phyloP scores from a whole-genome alignment of 2,888 invertebrate genomes.

The Arctia plantaginis region DNA sequence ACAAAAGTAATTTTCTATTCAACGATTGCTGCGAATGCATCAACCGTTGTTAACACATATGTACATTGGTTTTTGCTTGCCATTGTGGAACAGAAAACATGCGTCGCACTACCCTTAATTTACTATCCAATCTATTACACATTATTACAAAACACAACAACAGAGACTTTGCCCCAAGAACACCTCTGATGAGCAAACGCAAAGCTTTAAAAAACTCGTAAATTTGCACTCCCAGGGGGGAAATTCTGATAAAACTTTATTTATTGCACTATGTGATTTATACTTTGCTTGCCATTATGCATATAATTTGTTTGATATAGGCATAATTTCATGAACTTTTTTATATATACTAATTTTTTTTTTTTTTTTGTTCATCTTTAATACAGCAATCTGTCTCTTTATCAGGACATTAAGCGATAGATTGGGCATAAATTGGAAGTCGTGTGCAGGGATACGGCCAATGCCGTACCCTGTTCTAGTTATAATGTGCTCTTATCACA shows the following conservation, averaged over 20 bases:
- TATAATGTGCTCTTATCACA: no score
- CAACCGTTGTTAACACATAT: not conserved
- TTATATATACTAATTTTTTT: not conserved
- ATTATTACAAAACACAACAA: constrained; percentile 6
- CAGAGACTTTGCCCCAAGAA: constrained; percentile 13
- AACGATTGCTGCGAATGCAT: not conserved
- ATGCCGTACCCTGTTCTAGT: no score
- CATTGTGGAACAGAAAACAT: constrained; percentile 12
- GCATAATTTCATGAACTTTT: constrained; percentile 38
- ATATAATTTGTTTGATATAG: constrained; percentile 38
- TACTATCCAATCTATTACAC: not conserved
- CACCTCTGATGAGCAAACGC: constrained; percentile 44
- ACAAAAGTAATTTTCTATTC: not conserved
- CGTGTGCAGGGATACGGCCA: no score
- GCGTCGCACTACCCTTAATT: constrained; percentile 12
- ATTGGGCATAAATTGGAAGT: no score
- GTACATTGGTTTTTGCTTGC: not conserved
- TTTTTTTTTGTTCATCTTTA: no score
- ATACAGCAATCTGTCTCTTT: no score
- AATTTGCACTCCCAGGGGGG: constrained; percentile 68
- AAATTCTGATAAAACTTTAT: constrained; percentile 75
- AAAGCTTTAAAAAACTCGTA: constrained; percentile 67
- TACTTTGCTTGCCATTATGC: constrained; percentile 58
- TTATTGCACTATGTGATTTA: constrained; percentile 72
- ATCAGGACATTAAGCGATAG: no score